These are phyloP conservation scores for Drosophila demipolita DNA, from an alignment of 2,888 invertebrate genomes.

Conservation along the genomic window DNA sequence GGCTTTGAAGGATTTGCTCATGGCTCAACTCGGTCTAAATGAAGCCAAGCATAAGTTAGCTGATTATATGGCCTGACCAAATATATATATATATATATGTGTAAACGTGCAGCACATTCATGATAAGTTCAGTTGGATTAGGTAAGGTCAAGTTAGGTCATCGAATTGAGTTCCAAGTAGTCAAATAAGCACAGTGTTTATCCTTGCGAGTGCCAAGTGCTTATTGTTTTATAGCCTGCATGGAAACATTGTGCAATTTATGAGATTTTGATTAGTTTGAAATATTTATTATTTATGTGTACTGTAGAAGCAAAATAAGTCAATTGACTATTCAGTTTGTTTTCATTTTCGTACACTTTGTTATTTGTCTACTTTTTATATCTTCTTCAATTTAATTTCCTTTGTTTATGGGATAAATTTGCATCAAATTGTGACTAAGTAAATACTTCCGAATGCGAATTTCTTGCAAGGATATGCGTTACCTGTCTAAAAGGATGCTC, in stretches of 20 bases:
- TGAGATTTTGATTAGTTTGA: background rate
- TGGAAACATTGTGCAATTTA: background rate
- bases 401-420: conserved; percentile 1
- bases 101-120: background rate
- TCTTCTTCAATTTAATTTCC: background rate
- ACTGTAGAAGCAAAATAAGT: background rate
- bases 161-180: background rate
- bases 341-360: background rate
- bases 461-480: conserved; percentile 44
- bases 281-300: background rate
- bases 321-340: background rate
- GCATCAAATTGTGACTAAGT: conserved; percentile 26
- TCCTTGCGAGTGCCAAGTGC: background rate
- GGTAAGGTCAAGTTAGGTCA: background rate
- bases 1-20: conserved; percentile 46
- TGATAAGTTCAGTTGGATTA: conserved; percentile 9
- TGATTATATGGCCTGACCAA: conserved; percentile 39
- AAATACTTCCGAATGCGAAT: conserved; percentile 52
- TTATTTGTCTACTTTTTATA: background rate
- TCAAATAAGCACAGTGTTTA: background rate
- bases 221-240: background rate
- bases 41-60: conserved; percentile 28
- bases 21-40: conserved; percentile 25
- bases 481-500: conserved; percentile 14
- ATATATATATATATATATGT: background rate